phyloP scores from a whole-genome alignment of 2,113 vertebrate genomes.

The Etia nguti region DNA sequence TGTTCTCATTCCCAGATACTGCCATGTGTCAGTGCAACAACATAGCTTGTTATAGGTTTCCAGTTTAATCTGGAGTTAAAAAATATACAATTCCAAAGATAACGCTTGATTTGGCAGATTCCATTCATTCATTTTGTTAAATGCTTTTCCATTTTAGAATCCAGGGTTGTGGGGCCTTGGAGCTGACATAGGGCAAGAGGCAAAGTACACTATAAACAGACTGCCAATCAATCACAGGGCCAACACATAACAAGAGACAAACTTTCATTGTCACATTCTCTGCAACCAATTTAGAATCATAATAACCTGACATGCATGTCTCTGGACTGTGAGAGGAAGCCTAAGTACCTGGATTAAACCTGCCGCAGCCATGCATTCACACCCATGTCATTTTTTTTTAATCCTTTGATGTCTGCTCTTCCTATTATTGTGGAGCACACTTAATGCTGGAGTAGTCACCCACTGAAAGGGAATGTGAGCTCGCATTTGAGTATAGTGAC shows the following conservation, averaged over 20 bases:
- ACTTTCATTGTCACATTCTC: neutral
- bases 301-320: neutral
- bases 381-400: neutral
- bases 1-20: neutral
- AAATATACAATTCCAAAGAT: neutral
- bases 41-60: neutral
- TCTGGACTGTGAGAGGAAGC: neutral
- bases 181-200: neutral
- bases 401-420: neutral
- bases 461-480: neutral
- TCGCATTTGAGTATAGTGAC: neutral
- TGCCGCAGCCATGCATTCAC: neutral
- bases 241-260: neutral
- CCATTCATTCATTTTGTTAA: neutral
- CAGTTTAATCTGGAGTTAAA: neutral
- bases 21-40: neutral
- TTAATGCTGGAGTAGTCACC: neutral
- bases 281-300: neutral
- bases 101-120: neutral
- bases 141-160: neutral
- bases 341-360: rapidly evolving
- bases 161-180: neutral
- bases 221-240: neutral
- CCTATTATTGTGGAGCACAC: neutral
- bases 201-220: neutral